Evolutionary conservation across 2,888 invertebrate genomes (phyloP), one percentile per base, ranked within the genome.

Genomic region (Zaprionus lineosus): DNA sequence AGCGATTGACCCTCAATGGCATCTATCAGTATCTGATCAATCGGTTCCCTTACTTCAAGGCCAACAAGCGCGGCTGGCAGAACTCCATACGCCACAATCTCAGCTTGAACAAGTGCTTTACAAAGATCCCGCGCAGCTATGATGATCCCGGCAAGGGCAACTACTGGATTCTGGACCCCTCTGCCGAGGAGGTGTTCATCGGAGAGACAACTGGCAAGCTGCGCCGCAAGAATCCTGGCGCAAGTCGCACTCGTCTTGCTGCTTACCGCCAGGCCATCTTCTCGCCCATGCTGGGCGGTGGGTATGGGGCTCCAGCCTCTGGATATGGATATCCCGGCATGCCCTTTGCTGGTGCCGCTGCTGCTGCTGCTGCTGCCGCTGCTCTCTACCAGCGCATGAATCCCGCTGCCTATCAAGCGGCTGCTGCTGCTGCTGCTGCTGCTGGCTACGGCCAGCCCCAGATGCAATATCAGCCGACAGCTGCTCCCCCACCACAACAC

Each of bases 71-170:
- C 86, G 99, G 99, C 11, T 99, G 99, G 99, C 99, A 99, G 91
- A 99, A 99, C 89, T 98, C 98, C 0, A 99, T 99, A 57, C 92
- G 99, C 2, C 99, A 99, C 91, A 99, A 99, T 89, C 91, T 99
- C 15, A 97, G 97, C 81, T 91, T 99, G 84, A 99, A 99, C 91
- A 99, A 99, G 91, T 99, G 98, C 89, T 99, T 99, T 89, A 96
- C 99, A 18, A 99, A 99, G 91, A 96, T 97, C 28, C 97, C 98
- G 0, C 92, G 99, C 40, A 97, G 97, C 88, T 99, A 98, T 91
- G 98, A 99, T 91, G 99, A 99, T 89, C 99, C 99, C 0, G 99
- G 99, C 16, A 99, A 99, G 89, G 99, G 99, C 1, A 99, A 99
- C 91, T 99, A 99, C 91, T 99, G 99, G 99, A 98, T 98, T 95